A percentile compares a stretch with the other conserved stretches of the same genome.
phyloP scores from a whole-genome alignment of 1,140 invertebrate species.

The Euwallacea similis region DNA sequence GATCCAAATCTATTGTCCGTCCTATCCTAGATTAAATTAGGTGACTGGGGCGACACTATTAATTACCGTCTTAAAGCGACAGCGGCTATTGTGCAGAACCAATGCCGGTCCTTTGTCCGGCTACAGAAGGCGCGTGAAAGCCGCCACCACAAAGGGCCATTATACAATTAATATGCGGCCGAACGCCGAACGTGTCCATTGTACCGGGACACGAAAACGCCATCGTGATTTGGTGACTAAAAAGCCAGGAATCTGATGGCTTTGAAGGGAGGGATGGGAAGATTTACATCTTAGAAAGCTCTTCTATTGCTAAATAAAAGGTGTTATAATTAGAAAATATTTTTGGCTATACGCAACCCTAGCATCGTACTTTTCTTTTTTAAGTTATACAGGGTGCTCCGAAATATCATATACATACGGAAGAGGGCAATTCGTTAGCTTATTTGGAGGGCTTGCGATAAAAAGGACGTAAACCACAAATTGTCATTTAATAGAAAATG shows the following conservation, averaged over 20 bases:
- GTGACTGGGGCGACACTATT: conserved; percentile 29
- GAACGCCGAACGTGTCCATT: conserved; percentile 22
- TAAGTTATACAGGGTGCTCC: no score
- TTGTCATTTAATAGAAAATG: no score
- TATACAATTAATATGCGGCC: conserved; percentile 28
- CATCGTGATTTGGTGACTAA: conserved; percentile 10
- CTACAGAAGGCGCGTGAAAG: conserved; percentile 16
- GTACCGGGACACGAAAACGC: conserved; percentile 21
- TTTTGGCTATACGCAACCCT: no score
- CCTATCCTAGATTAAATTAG: conserved; percentile 22
- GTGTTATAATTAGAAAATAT: no score
- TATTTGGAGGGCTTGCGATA: no score
- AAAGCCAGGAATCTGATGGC: conserved; percentile 1
- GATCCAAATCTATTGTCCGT: conserved; percentile 14
- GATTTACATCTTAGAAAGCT: background rate
- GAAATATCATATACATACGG: no score
- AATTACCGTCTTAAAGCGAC: conserved; percentile 23
- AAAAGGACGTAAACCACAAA: no score
- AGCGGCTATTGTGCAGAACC: conserved; percentile 12
- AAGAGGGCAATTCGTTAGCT: no score
- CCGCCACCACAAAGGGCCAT: conserved; percentile 15
- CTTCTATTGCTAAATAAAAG: no score
- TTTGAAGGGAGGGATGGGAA: background rate
- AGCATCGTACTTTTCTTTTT: no score
- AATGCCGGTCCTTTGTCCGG: conserved; percentile 15